phyloP scores from a whole-genome alignment of 2,797 vertebrate species.

The Lepilemur ruficaudatus region DNA sequence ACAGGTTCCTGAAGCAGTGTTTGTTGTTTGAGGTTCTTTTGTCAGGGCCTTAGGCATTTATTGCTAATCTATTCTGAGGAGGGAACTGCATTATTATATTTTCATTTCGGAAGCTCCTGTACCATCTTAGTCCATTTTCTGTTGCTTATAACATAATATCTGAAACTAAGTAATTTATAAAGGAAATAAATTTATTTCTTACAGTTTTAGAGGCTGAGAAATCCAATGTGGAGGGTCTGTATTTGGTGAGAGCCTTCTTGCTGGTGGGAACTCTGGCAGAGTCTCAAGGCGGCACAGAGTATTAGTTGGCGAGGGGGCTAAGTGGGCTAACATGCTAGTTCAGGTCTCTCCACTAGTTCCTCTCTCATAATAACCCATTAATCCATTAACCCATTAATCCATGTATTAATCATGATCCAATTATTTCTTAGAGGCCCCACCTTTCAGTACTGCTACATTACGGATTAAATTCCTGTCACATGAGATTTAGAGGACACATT shows the following conservation, averaged over 20 bases:
- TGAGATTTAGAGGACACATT: background rate
- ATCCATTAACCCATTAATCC: background rate
- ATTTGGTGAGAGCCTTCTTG: background rate
- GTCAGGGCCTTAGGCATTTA: background rate
- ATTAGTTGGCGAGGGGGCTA: background rate
- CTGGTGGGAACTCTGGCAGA: background rate
- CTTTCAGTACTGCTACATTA: background rate
- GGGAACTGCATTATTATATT: background rate
- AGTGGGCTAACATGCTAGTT: background rate
- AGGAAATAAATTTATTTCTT: background rate
- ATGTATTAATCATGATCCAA: background rate
- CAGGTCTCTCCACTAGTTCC: background rate
- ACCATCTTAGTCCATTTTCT: background rate
- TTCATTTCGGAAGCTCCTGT: background rate
- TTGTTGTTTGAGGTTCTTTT: constrained; percentile 14
- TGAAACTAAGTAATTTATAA: background rate
- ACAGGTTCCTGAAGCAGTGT: background rate
- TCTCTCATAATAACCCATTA: background rate
- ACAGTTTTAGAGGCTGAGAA: background rate
- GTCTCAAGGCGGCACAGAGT: background rate
- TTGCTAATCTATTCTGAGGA: constrained; percentile 7
- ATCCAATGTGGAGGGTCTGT: background rate
- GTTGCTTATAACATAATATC: background rate
- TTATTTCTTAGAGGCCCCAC: background rate
- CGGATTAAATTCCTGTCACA: background rate